Evolutionary conservation across 2,797 vertebrate species (phyloP), one percentile per base, ranked within the genome.

Genomic region (Coreius guichenoti): DNA sequence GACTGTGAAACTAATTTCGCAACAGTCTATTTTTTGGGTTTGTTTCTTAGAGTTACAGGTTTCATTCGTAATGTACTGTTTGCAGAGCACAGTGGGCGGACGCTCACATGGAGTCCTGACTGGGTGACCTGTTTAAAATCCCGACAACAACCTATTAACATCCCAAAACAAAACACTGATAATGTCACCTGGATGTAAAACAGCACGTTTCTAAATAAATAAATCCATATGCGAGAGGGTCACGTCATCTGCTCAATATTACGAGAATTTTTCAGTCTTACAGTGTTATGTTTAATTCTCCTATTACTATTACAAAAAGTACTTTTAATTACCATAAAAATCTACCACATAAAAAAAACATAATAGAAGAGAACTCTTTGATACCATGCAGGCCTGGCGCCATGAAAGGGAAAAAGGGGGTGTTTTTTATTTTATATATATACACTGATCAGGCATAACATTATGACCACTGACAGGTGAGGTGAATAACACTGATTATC

Each of bases 1-100:
- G 69, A 63, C 75, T 63, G 39, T 33, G 54, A 74, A 83, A 58
- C 39, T n/a, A 45, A 21, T 82, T 82, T 82, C 3, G 19, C 80
- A 82, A 82, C 49, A 0, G 36, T 61, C 33, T 23, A 21, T 70
- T 47, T 63, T 74, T 29, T 26, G 21, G 1, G n/a, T 74, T 78
- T 45, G 77, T 65, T 61, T 74, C 19, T 45, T 61, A 8, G 80
- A 81, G 80, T 82, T 17, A 72, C 26, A 45, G 14, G 17, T 75
- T 82, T 75, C 21, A 67, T 49, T 23, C 0, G 29, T 67, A 36
- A 54, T 3, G 14, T 83, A n/a, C 39, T 81, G 68, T 82, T 82
- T 82, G 51, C 33, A 45, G 65, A 69, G 49, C 1, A 0, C 6
- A 2, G 80, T 61, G 68, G 80, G 80, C 14, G 51, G 58, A 45